Evolutionary conservation across 2,888 invertebrate genomes (phyloP), one percentile per base, ranked within the genome.

Genomic region (Agrenia bidenticulata): DNA sequence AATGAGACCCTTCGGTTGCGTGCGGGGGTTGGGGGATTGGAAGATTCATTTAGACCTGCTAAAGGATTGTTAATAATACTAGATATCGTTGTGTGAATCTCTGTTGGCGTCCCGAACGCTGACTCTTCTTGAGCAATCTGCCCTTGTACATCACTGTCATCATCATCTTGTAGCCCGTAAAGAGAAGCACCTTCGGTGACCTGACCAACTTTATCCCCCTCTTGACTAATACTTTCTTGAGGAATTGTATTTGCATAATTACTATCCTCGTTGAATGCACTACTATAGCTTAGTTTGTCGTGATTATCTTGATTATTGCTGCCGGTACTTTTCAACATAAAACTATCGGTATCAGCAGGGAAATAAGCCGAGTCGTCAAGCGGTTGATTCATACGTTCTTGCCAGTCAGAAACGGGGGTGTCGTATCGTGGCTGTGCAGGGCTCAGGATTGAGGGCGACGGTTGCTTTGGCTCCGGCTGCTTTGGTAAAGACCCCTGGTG

Each of bases 1-100:
- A 84, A 85, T 81, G 85, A 85, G 80, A 85, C 85, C 78, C 83
- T 82, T 78, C 83, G 82, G 79, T 82, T 82, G 81, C 84, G 83
- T 81, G 72, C 81, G 80, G 76, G 68, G 59, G 83, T 83, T 81
- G 81, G 81, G 68, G 72, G 70, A 60, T 64, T 72, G n/a, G 72
- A 67, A 26, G 65, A 63, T 41, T 72, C 69, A 17, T 66, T 64
- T 26, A 69, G 58, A 58, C 64, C 61, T 24, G 67, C 67, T 13
- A 69, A 49, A n/a, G 68, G 56, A 64, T 67, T 67, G n/a, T 57
- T 63, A 21, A 62, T 67, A 21, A 62, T 45, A 41, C 53, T 63
- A 45, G 59, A 53, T 27, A 61, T 64, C 51, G 63, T 49, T 24
- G 62, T 41, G 37, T 27, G 64, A 61, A 73, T 73, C 49, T 70